Percentiles rank a stretch among this genome's conserved stretches.
Evolutionary conservation across 2,113 vertebrate genomes (phyloP).

Genomic region (Chaenogobius annularis): DNA sequence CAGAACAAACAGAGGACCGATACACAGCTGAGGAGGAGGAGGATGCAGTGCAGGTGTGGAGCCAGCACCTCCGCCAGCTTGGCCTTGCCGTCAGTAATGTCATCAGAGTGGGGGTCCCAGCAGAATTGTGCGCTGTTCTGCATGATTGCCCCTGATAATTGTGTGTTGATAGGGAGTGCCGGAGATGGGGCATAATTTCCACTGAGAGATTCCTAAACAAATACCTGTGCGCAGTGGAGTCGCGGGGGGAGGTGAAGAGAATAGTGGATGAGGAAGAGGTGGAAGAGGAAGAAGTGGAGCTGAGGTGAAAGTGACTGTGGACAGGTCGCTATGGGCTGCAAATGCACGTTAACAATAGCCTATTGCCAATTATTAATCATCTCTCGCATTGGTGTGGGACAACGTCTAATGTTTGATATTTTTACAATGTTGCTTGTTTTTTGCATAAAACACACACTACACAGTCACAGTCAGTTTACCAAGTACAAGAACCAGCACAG

Average conservation of each 20-base stretch:
- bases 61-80: slow-evolving; percentile 83
- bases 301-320: slow-evolving; percentile 8
- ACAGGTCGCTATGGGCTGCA: not conserved
- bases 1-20: slow-evolving; percentile 8
- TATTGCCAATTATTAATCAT: not conserved
- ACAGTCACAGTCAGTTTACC: not conserved
- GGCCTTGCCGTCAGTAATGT: slow-evolving; percentile 92
- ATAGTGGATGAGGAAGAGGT: slow-evolving; percentile 67
- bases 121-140: slow-evolving; percentile 99
- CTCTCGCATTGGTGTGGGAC: not conserved
- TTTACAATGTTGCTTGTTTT: not conserved
- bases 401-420: not conserved
- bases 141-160: slow-evolving; percentile 99
- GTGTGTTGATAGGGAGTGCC: slow-evolving; percentile 98
- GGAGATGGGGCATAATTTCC: slow-evolving; percentile 99
- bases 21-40: not conserved
- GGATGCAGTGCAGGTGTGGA: slow-evolving; percentile 84
- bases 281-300: slow-evolving; percentile 52
- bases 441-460: not conserved
- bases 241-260: slow-evolving; percentile 68
- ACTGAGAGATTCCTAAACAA: slow-evolving; percentile 98
- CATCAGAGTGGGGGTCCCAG: slow-evolving; percentile 97
- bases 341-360: not conserved
- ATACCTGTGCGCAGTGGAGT: slow-evolving; percentile 77
- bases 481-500: not conserved